Evolutionary conservation across 2,113 vertebrate genomes (phyloP).

Genomic region (Myodes glareolus): DNA sequence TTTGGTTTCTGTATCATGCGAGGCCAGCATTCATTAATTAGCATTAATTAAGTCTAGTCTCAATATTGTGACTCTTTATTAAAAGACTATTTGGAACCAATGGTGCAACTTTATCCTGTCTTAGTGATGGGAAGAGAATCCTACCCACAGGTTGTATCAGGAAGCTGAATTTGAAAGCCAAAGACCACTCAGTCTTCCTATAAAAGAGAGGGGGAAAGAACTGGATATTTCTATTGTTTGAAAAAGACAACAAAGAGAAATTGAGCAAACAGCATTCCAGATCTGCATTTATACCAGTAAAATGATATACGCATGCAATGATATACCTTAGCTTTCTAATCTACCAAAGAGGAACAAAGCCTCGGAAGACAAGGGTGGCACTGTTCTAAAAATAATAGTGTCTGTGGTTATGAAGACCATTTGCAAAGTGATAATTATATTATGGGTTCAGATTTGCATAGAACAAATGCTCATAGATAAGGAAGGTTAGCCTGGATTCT

Average conservation of each 20-base stretch:
- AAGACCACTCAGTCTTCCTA: background rate
- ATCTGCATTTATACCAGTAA: slow-evolving; percentile 14
- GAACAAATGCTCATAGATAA: slow-evolving; percentile 63
- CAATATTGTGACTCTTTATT: background rate
- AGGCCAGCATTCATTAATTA: slow-evolving; percentile 45
- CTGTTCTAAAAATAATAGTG: background rate
- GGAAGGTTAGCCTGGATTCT: background rate
- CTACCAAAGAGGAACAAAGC: slow-evolving; percentile 55
- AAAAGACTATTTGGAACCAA: slow-evolving; percentile 19
- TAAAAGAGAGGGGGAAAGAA: background rate
- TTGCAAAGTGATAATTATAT: slow-evolving; percentile 34
- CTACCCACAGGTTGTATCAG: slow-evolving; percentile 38
- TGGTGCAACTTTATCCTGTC: background rate
- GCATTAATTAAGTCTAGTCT: slow-evolving; percentile 16
- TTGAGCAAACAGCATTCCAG: background rate
- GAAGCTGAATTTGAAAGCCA: slow-evolving; percentile 28
- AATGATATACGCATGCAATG: slow-evolving; percentile 1
- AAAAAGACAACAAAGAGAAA: background rate
- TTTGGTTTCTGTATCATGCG: background rate
- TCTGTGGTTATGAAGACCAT: background rate
- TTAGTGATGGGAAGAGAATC: slow-evolving; percentile 49
- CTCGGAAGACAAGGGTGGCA: background rate
- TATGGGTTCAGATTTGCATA: slow-evolving; percentile 19
- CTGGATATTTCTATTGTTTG: background rate
- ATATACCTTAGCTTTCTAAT: slow-evolving; percentile 53